Conservation (phyloP, 2,797 vertebrate genomes). For the Monodelphis domestica region DNA sequence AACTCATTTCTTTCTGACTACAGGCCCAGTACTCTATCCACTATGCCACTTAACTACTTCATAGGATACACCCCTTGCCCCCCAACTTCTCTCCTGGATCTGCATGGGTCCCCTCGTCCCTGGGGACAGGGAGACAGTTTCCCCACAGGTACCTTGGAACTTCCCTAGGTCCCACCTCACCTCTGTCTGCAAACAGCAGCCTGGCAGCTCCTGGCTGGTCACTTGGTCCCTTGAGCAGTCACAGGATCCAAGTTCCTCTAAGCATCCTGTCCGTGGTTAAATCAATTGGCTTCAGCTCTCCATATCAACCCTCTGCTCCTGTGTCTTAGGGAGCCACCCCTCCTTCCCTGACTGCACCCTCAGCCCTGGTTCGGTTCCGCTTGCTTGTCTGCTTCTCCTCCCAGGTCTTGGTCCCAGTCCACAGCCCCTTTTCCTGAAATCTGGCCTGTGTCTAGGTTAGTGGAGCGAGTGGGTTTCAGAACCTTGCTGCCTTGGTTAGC, state of each 20-base stretch:
- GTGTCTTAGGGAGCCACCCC: constrained; percentile 24
- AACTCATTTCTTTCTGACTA: background rate
- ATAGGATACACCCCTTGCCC: constrained; percentile 25
- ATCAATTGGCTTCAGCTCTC: constrained; percentile 47
- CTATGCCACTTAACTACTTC: background rate
- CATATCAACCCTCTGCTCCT: constrained; percentile 45
- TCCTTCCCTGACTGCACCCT: background rate
- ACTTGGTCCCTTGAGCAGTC: constrained; percentile 45
- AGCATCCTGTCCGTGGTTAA: constrained; percentile 20
- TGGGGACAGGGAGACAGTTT: background rate
- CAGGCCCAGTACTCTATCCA: background rate
- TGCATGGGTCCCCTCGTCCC: background rate
- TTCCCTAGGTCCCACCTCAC: constrained; percentile 58
- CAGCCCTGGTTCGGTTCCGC: constrained; percentile 5
- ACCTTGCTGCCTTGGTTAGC: constrained; percentile 39
- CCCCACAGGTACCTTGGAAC: constrained; percentile 47
- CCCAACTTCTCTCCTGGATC: background rate
- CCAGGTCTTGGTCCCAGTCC: constrained; percentile 14
- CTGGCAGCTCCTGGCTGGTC: constrained; percentile 39
- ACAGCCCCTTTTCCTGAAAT: background rate
- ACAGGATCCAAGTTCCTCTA: constrained; percentile 38
- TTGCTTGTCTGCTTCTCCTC: constrained; percentile 39
- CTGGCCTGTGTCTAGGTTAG: background rate
- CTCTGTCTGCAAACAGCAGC: constrained; percentile 39
- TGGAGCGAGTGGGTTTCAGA: constrained; percentile 2